A percentile compares a stretch with the other conserved stretches of the same genome.
These are phyloP conservation scores for Chloromyia formosa DNA, from an alignment of 2,888 invertebrate species.

Conservation along the genomic window DNA sequence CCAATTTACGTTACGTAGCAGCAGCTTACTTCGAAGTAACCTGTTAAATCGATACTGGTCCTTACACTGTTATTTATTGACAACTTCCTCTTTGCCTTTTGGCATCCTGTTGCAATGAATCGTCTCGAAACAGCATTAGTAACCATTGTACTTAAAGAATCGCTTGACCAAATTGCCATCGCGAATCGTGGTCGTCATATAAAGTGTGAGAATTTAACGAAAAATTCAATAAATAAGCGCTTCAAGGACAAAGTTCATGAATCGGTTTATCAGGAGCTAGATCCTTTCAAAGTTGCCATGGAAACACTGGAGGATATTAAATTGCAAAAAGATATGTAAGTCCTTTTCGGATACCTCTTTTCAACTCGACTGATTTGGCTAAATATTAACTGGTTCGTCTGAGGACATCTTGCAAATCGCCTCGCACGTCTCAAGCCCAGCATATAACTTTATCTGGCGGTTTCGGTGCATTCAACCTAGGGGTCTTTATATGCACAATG, in stretches of 20 bases:
- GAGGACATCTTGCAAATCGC: no score
- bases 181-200: constrained; percentile 44
- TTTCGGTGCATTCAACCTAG: no score
- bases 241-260: constrained; percentile 46
- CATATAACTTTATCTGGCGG: no score
- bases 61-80: no score
- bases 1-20: no score
- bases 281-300: constrained; percentile 45
- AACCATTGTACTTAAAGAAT: constrained; percentile 29
- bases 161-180: constrained; percentile 45
- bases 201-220: neutral
- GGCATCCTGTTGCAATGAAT: neutral
- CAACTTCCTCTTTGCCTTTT: no score
- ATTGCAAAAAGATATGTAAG: constrained; percentile 48
- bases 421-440: no score
- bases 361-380: neutral
- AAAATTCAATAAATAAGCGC: constrained; percentile 34
- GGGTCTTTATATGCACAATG: neutral
- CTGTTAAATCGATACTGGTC: no score
- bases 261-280: constrained; percentile 45
- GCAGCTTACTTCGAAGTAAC: no score
- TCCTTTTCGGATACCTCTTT: no score
- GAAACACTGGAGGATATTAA: constrained; percentile 44
- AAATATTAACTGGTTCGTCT: no score
- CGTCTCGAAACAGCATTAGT: constrained; percentile 26